phyloP scores from a whole-genome alignment of 2,888 invertebrate species.

The Harpalus rubripes region DNA sequence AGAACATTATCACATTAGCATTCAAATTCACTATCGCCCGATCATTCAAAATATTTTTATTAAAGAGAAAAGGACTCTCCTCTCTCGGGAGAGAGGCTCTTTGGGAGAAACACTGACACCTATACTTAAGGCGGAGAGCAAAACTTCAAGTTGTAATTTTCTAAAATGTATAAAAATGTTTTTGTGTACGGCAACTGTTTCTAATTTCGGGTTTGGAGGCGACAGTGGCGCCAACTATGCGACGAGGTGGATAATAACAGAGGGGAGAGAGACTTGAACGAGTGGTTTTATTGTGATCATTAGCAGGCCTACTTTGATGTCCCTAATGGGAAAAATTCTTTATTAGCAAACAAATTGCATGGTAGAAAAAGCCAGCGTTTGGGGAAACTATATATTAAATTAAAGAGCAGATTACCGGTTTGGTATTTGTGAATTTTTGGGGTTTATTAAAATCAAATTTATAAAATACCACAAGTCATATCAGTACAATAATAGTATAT shows the following conservation, averaged over 20 bases:
- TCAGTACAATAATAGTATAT: no score
- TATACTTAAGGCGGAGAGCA: conserved; percentile 71
- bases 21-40: conserved; percentile 58
- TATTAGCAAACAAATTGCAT: conserved; percentile 42
- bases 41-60: conserved; percentile 63
- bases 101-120: conserved; percentile 42
- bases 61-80: conserved; percentile 17
- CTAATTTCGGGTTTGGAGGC: conserved; percentile 60
- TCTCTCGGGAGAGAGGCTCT: background rate
- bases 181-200: conserved; percentile 67
- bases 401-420: background rate
- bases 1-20: conserved; percentile 41
- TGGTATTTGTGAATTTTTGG: background rate
- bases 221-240: conserved; percentile 58
- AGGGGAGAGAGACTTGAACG: background rate
- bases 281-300: conserved; percentile 45
- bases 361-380: background rate
- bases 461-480: background rate
- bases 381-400: conserved; percentile 9
- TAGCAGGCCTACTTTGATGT: conserved; percentile 40
- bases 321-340: conserved; percentile 49
- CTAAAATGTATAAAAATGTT: conserved; percentile 74
- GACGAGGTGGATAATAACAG: conserved; percentile 33
- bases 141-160: conserved; percentile 73
- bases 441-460: background rate